Conservation (phyloP, 1,140 invertebrate species). For the Eubasilissa regina region DNA sequence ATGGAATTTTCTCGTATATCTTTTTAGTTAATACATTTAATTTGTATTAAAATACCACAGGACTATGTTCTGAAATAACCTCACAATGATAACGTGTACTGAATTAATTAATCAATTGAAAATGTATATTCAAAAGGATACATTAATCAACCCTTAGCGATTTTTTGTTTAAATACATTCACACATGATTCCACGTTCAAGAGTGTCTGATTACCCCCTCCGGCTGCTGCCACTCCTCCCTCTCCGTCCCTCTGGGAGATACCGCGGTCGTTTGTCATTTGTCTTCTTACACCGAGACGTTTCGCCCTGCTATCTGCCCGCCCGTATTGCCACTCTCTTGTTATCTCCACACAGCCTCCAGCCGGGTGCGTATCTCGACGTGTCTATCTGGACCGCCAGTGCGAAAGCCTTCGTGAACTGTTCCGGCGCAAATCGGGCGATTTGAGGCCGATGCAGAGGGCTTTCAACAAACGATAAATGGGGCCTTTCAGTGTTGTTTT, state of each 20-base stretch:
- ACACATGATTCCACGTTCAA: neutral
- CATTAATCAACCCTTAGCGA: too few relatives aligned
- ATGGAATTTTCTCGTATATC: too few relatives aligned
- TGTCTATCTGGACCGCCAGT: constrained; percentile 28
- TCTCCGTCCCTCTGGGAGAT: neutral
- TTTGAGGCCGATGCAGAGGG: neutral
- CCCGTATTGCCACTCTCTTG: constrained; percentile 24
- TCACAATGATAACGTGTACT: too few relatives aligned
- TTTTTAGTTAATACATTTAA: too few relatives aligned
- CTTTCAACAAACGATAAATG: constrained; percentile 10
- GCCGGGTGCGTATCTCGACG: constrained; percentile 13
- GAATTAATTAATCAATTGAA: too few relatives aligned
- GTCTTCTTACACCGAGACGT: constrained; percentile 21
- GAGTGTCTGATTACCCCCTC: neutral
- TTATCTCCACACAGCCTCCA: constrained; percentile 18
- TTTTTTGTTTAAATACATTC: neutral
- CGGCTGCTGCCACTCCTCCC: too few relatives aligned
- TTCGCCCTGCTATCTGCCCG: neutral
- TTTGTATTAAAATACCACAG: too few relatives aligned
- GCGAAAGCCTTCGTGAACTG: constrained; percentile 5
- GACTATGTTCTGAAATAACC: too few relatives aligned
- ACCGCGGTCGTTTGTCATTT: constrained; percentile 34
- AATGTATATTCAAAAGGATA: too few relatives aligned
- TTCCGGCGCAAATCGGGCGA: neutral
- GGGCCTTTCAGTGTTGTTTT: neutral